Evolutionary conservation across 1,140 invertebrate species (phyloP).

Genomic region (Pomacea maculata): DNA sequence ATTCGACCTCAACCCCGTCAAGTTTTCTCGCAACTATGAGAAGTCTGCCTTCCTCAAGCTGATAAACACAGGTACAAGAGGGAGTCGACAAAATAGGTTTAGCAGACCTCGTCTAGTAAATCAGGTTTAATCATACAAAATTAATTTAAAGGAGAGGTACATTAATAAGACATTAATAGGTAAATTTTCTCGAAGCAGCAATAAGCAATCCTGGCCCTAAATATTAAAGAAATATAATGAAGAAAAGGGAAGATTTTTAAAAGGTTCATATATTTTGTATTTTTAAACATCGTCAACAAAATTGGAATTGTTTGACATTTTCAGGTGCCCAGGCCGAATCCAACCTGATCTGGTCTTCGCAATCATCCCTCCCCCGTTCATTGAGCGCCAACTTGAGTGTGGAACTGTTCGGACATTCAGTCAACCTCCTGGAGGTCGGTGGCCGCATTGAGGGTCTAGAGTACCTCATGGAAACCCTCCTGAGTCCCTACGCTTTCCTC

Average conservation of each 20-base stretch:
- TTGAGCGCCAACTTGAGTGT: conserved; percentile 82
- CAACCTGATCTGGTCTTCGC: conserved; percentile 84
- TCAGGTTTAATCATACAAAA: background rate
- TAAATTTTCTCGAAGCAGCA: no score
- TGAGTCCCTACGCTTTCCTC: conserved; percentile 68
- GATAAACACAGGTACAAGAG: conserved; percentile 45
- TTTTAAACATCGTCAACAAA: no score
- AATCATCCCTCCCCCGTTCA: conserved; percentile 86
- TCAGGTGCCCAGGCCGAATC: conserved; percentile 48
- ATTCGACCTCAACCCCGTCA: conserved; percentile 82
- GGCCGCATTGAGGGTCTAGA: conserved; percentile 88
- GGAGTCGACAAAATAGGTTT: background rate
- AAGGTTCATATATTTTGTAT: no score
- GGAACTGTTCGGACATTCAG: conserved; percentile 84
- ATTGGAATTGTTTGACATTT: no score
- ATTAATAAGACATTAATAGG: no score
- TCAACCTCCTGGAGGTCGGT: conserved; percentile 87
- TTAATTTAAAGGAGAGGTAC: no score
- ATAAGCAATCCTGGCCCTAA: no score
- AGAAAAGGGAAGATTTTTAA: no score
- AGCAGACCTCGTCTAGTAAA: background rate
- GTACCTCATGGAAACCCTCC: conserved; percentile 80
- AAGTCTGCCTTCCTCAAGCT: conserved; percentile 57
- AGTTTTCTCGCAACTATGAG: conserved; percentile 89
- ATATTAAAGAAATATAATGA: no score